Evolutionary conservation across 35 echinoderm and acorn worm genomes (phyloP).

Genomic region (Strongylocentrotus purpuratus): DNA sequence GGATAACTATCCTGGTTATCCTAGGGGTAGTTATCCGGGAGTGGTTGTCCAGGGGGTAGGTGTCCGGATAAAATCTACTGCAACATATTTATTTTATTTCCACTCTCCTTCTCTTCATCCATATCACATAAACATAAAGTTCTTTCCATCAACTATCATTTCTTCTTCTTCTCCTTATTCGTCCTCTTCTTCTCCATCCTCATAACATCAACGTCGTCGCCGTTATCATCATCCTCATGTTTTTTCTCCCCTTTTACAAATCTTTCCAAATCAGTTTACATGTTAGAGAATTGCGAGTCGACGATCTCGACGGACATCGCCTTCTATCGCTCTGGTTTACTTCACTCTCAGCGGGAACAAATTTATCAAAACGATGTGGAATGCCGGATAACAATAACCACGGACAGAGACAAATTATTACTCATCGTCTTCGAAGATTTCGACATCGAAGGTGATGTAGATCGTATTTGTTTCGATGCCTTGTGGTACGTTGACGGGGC

Average conservation of each 20-base stretch:
- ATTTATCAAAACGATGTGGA: constrained; percentile 31
- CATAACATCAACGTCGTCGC: too few relatives aligned
- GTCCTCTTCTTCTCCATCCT: too few relatives aligned
- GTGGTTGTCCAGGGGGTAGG: too few relatives aligned
- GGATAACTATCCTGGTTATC: too few relatives aligned
- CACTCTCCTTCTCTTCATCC: too few relatives aligned
- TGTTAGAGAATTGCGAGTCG: constrained; percentile 2
- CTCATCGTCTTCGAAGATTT: constrained; percentile 11
- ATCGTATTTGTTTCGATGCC: constrained; percentile 19
- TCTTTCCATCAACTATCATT: too few relatives aligned
- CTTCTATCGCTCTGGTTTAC: neutral
- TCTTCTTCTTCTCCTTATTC: too few relatives aligned
- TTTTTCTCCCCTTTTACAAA: neutral
- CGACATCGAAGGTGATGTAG: constrained; percentile 41
- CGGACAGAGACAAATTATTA: neutral
- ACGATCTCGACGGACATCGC: neutral
- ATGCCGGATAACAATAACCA: constrained; percentile 14
- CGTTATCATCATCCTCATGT: neutral
- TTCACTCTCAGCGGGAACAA: neutral
- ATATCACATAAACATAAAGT: too few relatives aligned
- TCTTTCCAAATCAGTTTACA: constrained; percentile 9
- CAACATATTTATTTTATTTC: too few relatives aligned
- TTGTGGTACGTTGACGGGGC: neutral
- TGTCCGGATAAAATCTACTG: too few relatives aligned
- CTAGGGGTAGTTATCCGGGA: too few relatives aligned